phyloP scores from a whole-genome alignment of 2,113 vertebrate genomes.

The Pterocles orientalis region DNA sequence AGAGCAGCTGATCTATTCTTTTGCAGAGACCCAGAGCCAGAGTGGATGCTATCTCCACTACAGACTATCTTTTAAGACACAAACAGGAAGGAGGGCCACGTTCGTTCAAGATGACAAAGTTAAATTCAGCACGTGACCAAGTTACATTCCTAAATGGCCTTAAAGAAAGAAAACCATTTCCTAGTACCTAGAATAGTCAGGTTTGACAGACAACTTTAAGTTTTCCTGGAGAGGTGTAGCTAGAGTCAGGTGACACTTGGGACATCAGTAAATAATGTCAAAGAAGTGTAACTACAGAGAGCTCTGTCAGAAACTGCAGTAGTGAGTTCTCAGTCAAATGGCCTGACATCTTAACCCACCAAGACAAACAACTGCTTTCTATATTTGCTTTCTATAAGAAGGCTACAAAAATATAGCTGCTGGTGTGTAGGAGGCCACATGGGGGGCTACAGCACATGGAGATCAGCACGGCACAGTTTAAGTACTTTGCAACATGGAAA shows the following conservation, averaged over 20 bases:
- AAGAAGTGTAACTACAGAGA: background rate
- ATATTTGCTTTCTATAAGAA: background rate
- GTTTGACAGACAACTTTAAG: background rate
- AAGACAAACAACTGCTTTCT: background rate
- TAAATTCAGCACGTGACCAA: background rate
- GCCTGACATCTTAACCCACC: background rate
- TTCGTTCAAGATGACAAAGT: background rate
- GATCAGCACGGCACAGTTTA: background rate
- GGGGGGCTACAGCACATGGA: background rate
- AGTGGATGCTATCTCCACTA: background rate
- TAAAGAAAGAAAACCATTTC: background rate
- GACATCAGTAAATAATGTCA: background rate
- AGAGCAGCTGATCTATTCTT: background rate
- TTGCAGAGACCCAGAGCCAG: background rate
- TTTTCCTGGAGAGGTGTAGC: background rate
- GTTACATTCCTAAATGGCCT: background rate
- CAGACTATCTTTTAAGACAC: background rate
- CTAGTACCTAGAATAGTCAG: background rate
- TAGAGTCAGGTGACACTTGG: background rate
- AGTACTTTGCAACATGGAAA: background rate
- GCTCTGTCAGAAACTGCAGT: background rate
- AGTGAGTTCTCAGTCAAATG: background rate
- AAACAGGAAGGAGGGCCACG: background rate
- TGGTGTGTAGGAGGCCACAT: background rate
- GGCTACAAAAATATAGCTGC: background rate